Conservation (phyloP, 2,113 vertebrate species). For the Ceyx margarethae region DNA sequence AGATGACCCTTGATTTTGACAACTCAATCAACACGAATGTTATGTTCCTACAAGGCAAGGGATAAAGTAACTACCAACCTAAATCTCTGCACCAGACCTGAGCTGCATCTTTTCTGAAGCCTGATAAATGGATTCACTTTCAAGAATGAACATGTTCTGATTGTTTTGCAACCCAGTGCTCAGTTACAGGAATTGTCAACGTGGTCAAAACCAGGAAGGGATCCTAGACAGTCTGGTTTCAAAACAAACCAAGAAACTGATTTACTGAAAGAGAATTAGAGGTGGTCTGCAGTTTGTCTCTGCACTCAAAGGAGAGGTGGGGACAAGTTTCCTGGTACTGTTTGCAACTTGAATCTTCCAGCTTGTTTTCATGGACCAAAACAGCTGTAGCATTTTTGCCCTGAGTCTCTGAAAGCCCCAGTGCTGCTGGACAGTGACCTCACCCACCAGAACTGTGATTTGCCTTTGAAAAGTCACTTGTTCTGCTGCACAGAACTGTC, state of each 20-base stretch:
- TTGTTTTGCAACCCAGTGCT: not conserved
- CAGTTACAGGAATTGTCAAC: not conserved
- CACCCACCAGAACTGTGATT: not conserved
- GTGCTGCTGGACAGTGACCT: not conserved
- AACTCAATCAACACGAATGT: constrained; percentile 50
- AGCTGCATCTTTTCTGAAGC: not conserved
- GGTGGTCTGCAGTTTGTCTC: not conserved
- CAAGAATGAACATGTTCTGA: not conserved
- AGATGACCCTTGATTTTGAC: constrained; percentile 50
- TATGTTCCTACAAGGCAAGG: not conserved
- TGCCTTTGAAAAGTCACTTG: not conserved
- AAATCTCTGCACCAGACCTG: not conserved
- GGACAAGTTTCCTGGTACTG: not conserved
- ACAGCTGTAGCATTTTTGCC: not conserved
- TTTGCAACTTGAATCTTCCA: not conserved
- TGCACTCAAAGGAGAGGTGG: not conserved
- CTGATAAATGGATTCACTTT: not conserved
- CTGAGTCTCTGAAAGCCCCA: not conserved
- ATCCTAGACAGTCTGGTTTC: not conserved
- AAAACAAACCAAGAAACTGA: not conserved
- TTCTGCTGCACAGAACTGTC: not conserved
- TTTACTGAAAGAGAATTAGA: not conserved
- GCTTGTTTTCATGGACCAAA: not conserved
- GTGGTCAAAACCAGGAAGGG: not conserved
- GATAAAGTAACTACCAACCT: not conserved